These are phyloP conservation scores for Corythucha ciliata DNA, from an alignment of 2,888 invertebrate genomes.

Conservation along the genomic window DNA sequence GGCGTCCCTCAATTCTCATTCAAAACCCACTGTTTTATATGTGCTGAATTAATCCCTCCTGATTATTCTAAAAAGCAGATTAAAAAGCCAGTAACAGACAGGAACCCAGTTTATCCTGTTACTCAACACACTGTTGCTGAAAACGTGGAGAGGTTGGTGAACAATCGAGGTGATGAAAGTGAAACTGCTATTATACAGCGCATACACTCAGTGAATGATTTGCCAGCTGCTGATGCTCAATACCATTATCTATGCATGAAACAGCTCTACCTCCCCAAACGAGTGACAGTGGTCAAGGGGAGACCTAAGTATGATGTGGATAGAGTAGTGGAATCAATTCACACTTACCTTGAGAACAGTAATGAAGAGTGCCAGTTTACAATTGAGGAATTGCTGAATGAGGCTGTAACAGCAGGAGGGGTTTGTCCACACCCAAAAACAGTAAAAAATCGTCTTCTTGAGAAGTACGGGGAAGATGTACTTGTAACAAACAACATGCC, in stretches of 20 bases:
- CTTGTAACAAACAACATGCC: background rate
- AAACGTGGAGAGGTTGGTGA: background rate
- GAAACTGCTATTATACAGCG: background rate
- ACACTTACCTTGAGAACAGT: background rate
- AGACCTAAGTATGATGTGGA: background rate
- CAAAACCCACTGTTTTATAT: constrained; percentile 4
- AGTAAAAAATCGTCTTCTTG: constrained; percentile 5
- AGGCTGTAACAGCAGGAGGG: constrained; percentile 2
- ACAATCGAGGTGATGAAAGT: background rate
- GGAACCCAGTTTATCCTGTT: background rate
- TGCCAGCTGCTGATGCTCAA: constrained; percentile 2
- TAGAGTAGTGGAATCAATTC: constrained; percentile 1
- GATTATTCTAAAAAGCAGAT: background rate
- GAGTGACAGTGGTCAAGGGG: background rate
- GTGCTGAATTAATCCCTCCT: background rate
- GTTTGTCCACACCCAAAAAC: constrained; percentile 1
- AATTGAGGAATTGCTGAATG: constrained; percentile 1
- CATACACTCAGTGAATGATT: background rate
- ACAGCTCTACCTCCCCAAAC: constrained; percentile 6
- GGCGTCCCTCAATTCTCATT: too few relatives aligned
- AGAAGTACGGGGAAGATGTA: constrained; percentile 5
- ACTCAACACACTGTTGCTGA: background rate
- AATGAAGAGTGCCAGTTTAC: constrained; percentile 8
- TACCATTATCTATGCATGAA: constrained; percentile 5
- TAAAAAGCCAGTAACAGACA: background rate